Base-by-base conservation (phyloP, 2,797 vertebrate genomes). In the Sebastes ruberrimus region DNA sequence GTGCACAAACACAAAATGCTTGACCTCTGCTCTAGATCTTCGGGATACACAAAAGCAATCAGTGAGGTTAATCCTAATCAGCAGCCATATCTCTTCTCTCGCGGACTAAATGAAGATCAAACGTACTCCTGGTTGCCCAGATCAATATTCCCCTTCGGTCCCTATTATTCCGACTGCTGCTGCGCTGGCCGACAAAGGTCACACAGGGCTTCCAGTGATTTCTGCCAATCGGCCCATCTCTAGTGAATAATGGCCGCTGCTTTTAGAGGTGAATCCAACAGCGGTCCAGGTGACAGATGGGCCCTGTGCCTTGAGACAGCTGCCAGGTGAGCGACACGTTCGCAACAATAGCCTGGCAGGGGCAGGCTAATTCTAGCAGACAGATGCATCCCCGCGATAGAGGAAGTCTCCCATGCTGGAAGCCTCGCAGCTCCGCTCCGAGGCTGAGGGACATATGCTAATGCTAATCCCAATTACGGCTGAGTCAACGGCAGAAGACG, bases 401-500 rank as follows among this genome's bases (percentile, higher is more conserved):
- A 78, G 56, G 76, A 83, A 70, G 78, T 56, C 77, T 79, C 75
- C 56, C 53, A 23, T 71, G 67, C 71, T 79, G 78, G 66, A 68
- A 60, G 71, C 77, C 71, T 77, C 10, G 1, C 76, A 77, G 83
- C 68, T 72, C 63, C 32, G 83, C 86, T 70, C 55, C 22, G 8
- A 74, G 81, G 57, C 81, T 80, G 77, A 80, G 74, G 55, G 80
- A 89, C 91, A 85, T 88, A 92, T 91, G 92, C 89, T 91, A 93
- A 93, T 84, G 87, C 76, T 94, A 91, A 89, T 91, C 80, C 84
- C 78, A 92, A 91, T 93, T 92, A 93, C 82, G 90, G 86, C 87
- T 86, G 90, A 92, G 88, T 91, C 88, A 89, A 87, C 69, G 25
- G 72, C 76, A 87, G 80, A 42, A 64, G 71, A 79, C 10, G 11